Evolutionary conservation across 2,797 vertebrate genomes (phyloP).

Genomic region (Manis crassicaudata): DNA sequence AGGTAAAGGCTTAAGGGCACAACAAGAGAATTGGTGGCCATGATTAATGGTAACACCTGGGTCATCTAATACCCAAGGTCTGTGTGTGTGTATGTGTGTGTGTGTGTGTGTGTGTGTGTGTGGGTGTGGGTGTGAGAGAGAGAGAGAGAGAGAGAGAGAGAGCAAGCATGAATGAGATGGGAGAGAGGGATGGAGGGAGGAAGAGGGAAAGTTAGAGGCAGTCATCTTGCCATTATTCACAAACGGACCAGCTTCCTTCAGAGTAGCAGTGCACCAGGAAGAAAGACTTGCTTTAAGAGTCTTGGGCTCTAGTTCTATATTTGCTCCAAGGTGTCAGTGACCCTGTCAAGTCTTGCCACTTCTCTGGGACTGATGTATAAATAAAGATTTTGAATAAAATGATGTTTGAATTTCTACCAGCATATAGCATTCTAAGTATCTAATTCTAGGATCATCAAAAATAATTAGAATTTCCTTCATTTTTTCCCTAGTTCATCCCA

Average conservation of each 20-base stretch:
- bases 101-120: not conserved
- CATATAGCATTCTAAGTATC: not conserved
- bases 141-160: not conserved
- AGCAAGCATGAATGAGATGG: not conserved
- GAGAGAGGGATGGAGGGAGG: too few relatives aligned
- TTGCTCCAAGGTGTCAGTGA: not conserved
- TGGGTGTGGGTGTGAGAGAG: too few relatives aligned
- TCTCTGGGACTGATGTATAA: not conserved
- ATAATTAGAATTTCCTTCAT: not conserved
- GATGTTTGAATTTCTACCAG: not conserved
- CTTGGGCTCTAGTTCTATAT: not conserved
- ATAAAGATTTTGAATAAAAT: not conserved
- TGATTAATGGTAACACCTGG: not conserved
- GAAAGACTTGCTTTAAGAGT: not conserved
- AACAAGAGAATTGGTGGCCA: not conserved
- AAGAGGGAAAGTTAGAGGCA: not conserved
- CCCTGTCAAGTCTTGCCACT: not conserved
- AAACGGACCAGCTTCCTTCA: not conserved
- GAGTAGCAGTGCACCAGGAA: not conserved
- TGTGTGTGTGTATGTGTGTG: not conserved
- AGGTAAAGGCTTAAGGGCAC: not conserved
- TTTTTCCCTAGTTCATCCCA: not conserved
- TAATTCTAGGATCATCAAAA: not conserved
- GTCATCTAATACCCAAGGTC: not conserved
- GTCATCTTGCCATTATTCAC: not conserved